These are phyloP conservation scores for Tautogolabrus adspersus DNA, from an alignment of 2,113 vertebrate genomes.

Conservation along the genomic window DNA sequence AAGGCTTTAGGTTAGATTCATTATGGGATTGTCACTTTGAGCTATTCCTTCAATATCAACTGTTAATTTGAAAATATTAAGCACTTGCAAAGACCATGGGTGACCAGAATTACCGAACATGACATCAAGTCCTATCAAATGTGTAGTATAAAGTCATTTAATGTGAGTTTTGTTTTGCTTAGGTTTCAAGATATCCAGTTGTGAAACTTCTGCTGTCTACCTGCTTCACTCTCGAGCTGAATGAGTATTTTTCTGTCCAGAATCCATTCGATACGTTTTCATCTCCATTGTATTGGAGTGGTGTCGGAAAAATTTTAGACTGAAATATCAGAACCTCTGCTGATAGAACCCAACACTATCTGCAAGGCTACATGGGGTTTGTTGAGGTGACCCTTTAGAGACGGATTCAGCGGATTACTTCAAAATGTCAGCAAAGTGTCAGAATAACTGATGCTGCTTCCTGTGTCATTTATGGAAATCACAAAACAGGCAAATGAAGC, in stretches of 20 bases:
- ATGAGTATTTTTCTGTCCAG: background rate
- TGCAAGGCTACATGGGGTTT: background rate
- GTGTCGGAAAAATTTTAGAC: conserved; percentile 3
- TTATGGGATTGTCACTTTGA: too few relatives aligned
- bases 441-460: background rate
- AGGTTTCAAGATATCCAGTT: conserved; percentile 10
- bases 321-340: conserved; percentile 18
- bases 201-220: background rate
- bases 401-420: conserved; percentile 11
- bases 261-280: conserved; percentile 11
- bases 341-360: conserved; percentile 4
- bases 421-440: conserved; percentile 2
- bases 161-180: background rate
- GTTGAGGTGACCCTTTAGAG: background rate
- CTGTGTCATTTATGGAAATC: conserved; percentile 1
- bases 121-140: too few relatives aligned
- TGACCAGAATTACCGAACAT: background rate
- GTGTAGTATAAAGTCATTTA: background rate
- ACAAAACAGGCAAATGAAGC: conserved; percentile 26
- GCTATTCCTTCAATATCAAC: too few relatives aligned
- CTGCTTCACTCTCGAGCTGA: conserved; percentile 14
- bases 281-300: conserved; percentile 17
- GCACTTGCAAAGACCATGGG: background rate
- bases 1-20: too few relatives aligned
- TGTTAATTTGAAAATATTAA: too few relatives aligned